Base-by-base conservation (phyloP, 1,140 invertebrate species). In the Drosophila bifasciata region DNA sequence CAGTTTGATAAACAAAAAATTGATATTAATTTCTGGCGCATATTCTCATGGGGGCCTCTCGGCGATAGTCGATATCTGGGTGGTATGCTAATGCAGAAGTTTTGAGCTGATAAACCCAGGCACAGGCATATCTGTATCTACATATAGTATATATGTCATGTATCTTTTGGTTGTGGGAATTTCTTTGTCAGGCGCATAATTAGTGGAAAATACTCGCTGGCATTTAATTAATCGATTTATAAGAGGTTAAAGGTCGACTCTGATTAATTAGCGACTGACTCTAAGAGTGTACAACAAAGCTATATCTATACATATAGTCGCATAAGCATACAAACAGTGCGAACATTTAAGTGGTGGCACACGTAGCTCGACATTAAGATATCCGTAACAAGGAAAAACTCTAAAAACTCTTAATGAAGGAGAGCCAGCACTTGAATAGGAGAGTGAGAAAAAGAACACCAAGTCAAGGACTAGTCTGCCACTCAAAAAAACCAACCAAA, bases 71-170 rank as follows among this genome's bases (percentile, higher is more conserved):
- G 57, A 63, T 62, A 73, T 56, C 41, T 32, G 19, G 50, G 60
- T 55, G 60, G 52, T 85, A 85, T 79, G 79, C 80, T 84, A 84
- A 84, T 84, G 64, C 77, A 61, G 46, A 50, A 52, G 59, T 61
- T 79, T 70, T 41, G n/a, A 55, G 44, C 50, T 58, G 41, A 61
- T 41, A 41, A 19, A 32, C 16, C 19, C 19, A 21, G 21, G 21
- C 15, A n/a, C n/a, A n/a, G n/a, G n/a, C n/a, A n/a, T n/a, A n/a
- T n/a, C n/a, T n/a, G n/a, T n/a, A n/a, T n/a, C n/a, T n/a, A n/a
- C n/a, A n/a, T n/a, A n/a, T n/a, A n/a, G n/a, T n/a, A n/a, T n/a
- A 16, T 44, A 39, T 49, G 17, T 62, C 44, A 25, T 25, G 2
- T 28, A 9, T 28, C 13, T 44, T 11, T 58, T 56, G 25, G 59